Evolutionary conservation across 2,113 vertebrate genomes (phyloP), one percentile per base, ranked within the genome.

Genomic region (Riparia riparia): DNA sequence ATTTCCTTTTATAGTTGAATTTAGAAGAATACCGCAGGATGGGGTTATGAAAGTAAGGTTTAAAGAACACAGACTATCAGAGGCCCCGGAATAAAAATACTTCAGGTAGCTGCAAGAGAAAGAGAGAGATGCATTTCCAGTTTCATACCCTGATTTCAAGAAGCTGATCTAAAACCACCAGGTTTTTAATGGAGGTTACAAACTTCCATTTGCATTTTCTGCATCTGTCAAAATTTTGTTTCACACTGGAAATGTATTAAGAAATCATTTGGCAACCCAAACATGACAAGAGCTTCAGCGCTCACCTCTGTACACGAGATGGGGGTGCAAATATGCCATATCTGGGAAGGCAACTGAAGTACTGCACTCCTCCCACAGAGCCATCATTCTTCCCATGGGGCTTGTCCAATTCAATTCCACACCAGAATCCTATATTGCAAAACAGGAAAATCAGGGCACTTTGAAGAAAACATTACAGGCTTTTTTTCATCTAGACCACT

Each of bases 321-420:
- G 99, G 99, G 26, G 99, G 99, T 54, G 99, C 99, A 94, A 99
- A 99, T 83, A 99, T 98, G 8, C 99, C 99, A 0, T 99, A 98
- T 98, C 99, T 99, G 25, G 98, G 98, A 54, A 98, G 98, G 80
- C 99, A 99, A 64, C 95, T 98, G 95, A 99, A 99, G 96, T 99
- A 99, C 87, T 98, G 98, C 76, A 99, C 97, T 3, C 99, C 99
- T 85, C 98, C 98, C 51, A 99, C 99, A 0, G 99, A 99, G 14
- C 99, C 99, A 17, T 99, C 98, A 1, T 99, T 99, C 97, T 99
- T 99, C 82, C 99, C 99, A 0, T 98, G 99, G 32, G 99, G 99
- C 81, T 99, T 99, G 96, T 99, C 99, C 95, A 99, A 96, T 82
- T 99, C 99, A 41, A 99, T 98, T 44, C 99, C 99, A 73, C 99